These are phyloP conservation scores for Atethmia centrago DNA, from an alignment of 2,888 invertebrate genomes.

Conservation along the genomic window DNA sequence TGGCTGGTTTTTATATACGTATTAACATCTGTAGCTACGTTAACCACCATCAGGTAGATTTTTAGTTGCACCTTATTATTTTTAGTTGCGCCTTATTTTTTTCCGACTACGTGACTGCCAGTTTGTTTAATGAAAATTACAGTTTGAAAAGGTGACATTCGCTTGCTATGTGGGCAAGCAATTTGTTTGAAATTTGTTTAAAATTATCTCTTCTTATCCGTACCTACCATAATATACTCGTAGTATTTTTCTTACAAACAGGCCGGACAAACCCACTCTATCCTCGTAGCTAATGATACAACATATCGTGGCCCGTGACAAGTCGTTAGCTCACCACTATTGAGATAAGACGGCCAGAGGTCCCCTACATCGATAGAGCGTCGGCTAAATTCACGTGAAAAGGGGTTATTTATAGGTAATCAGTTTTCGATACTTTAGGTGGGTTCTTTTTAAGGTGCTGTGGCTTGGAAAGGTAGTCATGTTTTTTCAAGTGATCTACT, in stretches of 20 bases:
- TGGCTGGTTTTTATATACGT: no score
- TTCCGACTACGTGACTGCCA: no score
- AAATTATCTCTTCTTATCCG: not conserved
- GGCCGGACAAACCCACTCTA: not conserved
- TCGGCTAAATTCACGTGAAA: slow-evolving; percentile 35
- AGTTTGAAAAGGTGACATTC: not conserved
- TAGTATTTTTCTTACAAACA: not conserved
- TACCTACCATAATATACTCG: not conserved
- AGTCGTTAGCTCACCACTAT: slow-evolving; percentile 52
- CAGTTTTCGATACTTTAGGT: slow-evolving; percentile 15
- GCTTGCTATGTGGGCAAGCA: not conserved
- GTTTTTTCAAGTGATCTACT: not conserved
- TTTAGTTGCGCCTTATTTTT: no score
- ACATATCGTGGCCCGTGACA: slow-evolving; percentile 31
- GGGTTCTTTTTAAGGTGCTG: slow-evolving; percentile 12
- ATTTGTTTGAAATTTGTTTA: not conserved
- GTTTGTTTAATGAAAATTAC: not conserved
- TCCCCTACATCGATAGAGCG: slow-evolving; percentile 32
- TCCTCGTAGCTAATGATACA: slow-evolving; percentile 45
- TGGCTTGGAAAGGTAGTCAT: slow-evolving; percentile 2
- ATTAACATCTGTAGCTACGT: no score
- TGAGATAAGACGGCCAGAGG: slow-evolving; percentile 62
- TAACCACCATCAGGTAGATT: not conserved
- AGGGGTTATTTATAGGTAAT: slow-evolving; percentile 18
- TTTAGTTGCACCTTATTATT: not conserved